Evolutionary conservation across 2,888 invertebrate genomes (phyloP), one percentile per base, ranked within the genome.

Genomic region (Parnassius apollo): DNA sequence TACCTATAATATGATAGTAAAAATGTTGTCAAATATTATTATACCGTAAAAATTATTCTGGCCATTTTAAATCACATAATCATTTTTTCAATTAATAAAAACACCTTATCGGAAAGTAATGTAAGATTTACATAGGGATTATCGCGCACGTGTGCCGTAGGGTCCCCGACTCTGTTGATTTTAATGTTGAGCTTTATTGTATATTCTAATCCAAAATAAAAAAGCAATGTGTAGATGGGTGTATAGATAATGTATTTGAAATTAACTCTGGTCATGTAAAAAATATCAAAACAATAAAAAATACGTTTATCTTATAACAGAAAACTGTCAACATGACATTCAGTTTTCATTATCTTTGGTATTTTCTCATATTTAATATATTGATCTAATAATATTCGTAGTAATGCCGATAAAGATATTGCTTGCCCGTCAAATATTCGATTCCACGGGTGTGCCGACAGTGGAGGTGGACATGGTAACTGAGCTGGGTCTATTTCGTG

Each of bases 361-460:
- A 44, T 11, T 49, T 13, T 9, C 13, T 49, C 8, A 13, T 9
- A 13, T 13, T 49, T 49, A 13, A 49, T 35, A 35, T 35, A 35
- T 35, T 35, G 35, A 35, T 7, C 35, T 35, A 35, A 35, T 35
- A 35, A 35, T 25, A 13, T 49, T n/a, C 9, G n/a, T 13, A 52
- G 45, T 65, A 66, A 98, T 98, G 98, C 95, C 98, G 55, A 97
- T 99, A 76, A 95, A 96, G 89, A 95, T 96, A 75, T 94, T 99
- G 75, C 94, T 95, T 73, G 99, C 99, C 68, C 96, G 99, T 81
- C 98, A 98, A 93, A 98, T 99, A 88, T 99, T 96, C 84, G 99
- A 99, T 92, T 96, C 98, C 46, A 96, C 98, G 75, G 99, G 98
- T 60, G 96, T 98, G 76, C 99, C 99, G 54, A 99, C 99, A 10